phyloP scores from a whole-genome alignment of 2,113 vertebrate genomes.

The Halichoeres trimaculatus region DNA sequence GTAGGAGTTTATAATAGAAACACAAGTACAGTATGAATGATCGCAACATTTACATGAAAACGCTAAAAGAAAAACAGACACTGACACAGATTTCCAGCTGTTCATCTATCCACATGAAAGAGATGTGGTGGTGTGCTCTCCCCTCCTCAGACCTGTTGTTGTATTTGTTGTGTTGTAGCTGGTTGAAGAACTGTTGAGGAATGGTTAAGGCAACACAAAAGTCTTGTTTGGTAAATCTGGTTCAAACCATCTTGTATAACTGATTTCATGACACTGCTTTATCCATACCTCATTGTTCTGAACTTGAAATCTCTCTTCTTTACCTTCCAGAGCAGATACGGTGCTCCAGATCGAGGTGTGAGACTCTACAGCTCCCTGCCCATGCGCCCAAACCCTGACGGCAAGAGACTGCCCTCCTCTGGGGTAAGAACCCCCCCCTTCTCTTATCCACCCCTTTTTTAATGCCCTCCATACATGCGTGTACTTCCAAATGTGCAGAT shows the following conservation, averaged over 20 bases:
- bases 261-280: background rate
- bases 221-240: no score
- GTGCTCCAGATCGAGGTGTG: conserved; percentile 81
- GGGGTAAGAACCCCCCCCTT: conserved; percentile 79
- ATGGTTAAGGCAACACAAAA: no score
- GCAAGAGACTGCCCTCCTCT: conserved; percentile 88
- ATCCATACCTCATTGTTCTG: background rate
- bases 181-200: no score
- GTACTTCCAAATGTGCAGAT: background rate
- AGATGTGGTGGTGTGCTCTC: no score
- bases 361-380: conserved; percentile 85
- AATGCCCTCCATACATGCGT: conserved; percentile 18
- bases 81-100: no score
- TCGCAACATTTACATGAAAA: background rate
- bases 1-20: no score
- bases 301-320: conserved; percentile 37
- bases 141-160: no score
- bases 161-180: no score
- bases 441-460: conserved; percentile 12
- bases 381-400: conserved; percentile 85
- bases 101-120: no score
- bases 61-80: no score
- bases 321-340: conserved; percentile 82
- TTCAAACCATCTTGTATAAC: no score
- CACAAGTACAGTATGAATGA: background rate